Percentiles rank a stretch among this genome's conserved stretches.
These are phyloP conservation scores for Threskiornis aethiopicus DNA, from an alignment of 2,797 vertebrate species.

Conservation along the genomic window DNA sequence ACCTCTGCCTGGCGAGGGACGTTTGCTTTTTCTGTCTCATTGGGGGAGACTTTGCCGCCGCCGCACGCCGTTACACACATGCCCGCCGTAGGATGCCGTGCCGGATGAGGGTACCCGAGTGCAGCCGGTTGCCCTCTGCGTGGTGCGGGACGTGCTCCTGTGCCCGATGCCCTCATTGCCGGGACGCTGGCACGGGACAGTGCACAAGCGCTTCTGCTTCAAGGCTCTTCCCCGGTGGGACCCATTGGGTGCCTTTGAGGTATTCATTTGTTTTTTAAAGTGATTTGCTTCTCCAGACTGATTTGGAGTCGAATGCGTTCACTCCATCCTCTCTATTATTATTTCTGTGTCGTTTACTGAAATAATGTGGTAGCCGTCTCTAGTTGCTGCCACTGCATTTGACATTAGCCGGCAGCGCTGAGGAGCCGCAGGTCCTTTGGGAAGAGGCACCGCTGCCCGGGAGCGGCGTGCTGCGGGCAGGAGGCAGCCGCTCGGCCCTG, in stretches of 20 bases:
- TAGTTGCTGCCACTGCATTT: neutral
- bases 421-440: neutral
- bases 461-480: neutral
- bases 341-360: neutral
- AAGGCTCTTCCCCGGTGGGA: neutral
- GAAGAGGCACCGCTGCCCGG: neutral
- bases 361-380: neutral
- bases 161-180: neutral
- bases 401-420: neutral
- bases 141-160: accelerated
- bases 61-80: accelerated
- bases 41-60: neutral
- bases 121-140: accelerated
- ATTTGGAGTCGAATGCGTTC: neutral
- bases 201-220: neutral
- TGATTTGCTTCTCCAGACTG: neutral
- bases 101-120: neutral
- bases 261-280: neutral
- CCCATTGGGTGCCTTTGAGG: neutral
- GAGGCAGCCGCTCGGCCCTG: neutral
- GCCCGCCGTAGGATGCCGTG: accelerated
- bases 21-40: neutral
- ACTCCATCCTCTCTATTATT: neutral
- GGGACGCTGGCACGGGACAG: neutral
- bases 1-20: accelerated